Base-by-base conservation (phyloP, 1,140 invertebrate species). In the Ceratoteleas bidentatus region DNA sequence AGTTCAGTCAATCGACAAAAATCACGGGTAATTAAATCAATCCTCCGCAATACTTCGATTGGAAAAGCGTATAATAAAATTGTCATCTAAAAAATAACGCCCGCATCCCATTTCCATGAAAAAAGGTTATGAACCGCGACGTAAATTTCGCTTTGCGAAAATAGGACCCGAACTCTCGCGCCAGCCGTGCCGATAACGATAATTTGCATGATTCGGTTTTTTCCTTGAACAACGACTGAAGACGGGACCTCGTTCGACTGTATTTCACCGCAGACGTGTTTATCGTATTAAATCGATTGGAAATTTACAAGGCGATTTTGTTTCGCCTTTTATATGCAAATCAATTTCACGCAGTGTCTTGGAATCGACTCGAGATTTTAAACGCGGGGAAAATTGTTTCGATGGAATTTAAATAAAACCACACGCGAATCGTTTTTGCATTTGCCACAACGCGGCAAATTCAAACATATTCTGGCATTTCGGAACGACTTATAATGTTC, bases 191-290 rank as follows among this genome's bases (percentile, higher is more conserved):
- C 33, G 68, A 73, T 73, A 74, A 74, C 60, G 16, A 53, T 60
- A 61, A 74, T 64, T 74, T 74, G 53, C 60, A 58, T 74, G 32
- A 74, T 74, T 74, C 58, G 40, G 60, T 45, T 54, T 54, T 54
- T 72, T 47, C 5, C 40, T 40, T 24, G 3, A 60, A 53, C 11
- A 43, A 61, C 34, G 15, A 13, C 34, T 16, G 33, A 9, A 43
- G 36, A 43, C 8, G 36, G 13, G n/a, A 3, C 32, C 33, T 38
- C 45, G 32, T 0, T 58, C 16, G 56, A 70, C n/a, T 45, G 24
- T 61, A 53, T 54, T 61, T 70, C 34, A 40, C 15, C n/a, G 38
- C 45, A n/a, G 36, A 47, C 24, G 45, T 70, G 66, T 52, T 70
- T 70, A 70, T 70, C 33, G 47, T 45, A 61, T 70, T 70, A 54